Conservation (phyloP, 1,140 invertebrate genomes). For the Patella vulgata region DNA sequence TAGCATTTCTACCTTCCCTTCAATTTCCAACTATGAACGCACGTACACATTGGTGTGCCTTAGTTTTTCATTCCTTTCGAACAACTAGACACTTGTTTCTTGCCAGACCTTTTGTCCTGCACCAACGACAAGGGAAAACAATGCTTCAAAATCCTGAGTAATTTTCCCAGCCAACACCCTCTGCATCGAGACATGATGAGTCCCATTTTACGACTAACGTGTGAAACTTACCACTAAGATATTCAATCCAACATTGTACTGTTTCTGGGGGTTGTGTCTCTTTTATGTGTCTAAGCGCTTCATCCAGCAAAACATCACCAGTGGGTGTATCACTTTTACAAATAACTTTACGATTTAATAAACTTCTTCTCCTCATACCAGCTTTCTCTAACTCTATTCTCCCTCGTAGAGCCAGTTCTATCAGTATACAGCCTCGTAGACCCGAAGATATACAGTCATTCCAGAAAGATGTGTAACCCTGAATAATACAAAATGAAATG, state of each 20-base stretch:
- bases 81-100: no score
- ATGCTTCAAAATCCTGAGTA: no score
- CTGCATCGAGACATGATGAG: no score
- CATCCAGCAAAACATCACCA: conserved; percentile 97
- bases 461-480: conserved; percentile 99
- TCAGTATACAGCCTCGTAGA: conserved; percentile 96
- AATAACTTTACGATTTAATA: conserved; percentile 79
- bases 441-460: conserved; percentile 99
- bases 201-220: no score
- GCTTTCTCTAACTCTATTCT: conserved; percentile 96
- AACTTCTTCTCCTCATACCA: conserved; percentile 91
- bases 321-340: conserved; percentile 89
- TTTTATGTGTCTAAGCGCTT: conserved; percentile 95
- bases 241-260: conserved; percentile 99
- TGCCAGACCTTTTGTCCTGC: no score
- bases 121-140: no score
- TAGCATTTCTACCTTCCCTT: no score
- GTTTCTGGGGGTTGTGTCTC: conserved; percentile 93
- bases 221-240: conserved; percentile 91
- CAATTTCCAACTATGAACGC: no score
- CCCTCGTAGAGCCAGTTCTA: conserved; percentile 93
- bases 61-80: no score
- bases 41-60: no score
- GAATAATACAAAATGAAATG: conserved; percentile 60
- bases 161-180: no score